A percentile compares a stretch with the other conserved stretches of the same genome.
Evolutionary conservation across 2,113 vertebrate species (phyloP).

Genomic region (Verasper variegatus): DNA sequence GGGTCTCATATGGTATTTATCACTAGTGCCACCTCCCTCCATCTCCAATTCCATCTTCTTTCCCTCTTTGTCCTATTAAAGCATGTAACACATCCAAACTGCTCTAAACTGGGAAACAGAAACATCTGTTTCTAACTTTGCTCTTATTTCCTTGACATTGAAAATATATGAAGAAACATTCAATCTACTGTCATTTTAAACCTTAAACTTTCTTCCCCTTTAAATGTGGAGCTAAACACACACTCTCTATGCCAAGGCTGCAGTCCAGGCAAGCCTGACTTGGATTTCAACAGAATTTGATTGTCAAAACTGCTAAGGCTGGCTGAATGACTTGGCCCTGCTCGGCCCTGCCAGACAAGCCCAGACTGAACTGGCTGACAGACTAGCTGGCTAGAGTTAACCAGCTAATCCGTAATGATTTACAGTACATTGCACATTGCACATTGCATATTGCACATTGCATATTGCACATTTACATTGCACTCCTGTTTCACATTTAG

Average conservation of each 20-base stretch:
- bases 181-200: constrained; percentile 12
- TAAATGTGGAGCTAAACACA: constrained; percentile 48
- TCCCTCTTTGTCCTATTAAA: constrained; percentile 20
- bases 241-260: constrained; percentile 37
- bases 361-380: constrained; percentile 14
- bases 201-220: constrained; percentile 43
- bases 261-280: constrained; percentile 58
- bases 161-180: neutral
- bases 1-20: constrained; percentile 3
- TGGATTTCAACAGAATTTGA: constrained; percentile 70
- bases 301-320: constrained; percentile 59
- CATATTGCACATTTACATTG: no score
- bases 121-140: neutral
- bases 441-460: no score
- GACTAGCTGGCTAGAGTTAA: constrained; percentile 51
- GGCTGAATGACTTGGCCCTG: constrained; percentile 53
- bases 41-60: neutral
- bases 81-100: constrained; percentile 14
- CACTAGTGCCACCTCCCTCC: neutral
- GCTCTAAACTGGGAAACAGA: neutral
- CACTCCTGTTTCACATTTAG: no score
- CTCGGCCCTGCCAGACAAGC: constrained; percentile 18
- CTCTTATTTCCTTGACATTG: neutral
- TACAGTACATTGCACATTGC: no score
- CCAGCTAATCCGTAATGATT: constrained; percentile 57